Base-by-base conservation (phyloP, 2,888 invertebrate genomes). In the Epirrita christyi region DNA sequence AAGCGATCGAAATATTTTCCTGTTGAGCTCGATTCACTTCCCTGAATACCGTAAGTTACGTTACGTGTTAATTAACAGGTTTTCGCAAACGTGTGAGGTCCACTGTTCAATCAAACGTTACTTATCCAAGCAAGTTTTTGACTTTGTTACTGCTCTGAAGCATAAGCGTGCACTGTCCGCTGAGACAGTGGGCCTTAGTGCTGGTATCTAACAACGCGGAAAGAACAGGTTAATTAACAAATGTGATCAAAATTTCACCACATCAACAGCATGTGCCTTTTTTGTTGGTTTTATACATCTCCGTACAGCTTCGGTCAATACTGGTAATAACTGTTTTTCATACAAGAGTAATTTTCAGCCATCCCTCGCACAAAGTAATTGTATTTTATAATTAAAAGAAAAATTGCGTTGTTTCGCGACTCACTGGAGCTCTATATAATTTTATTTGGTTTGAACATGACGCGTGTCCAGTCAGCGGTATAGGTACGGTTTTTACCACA, bases 321-420 rank as follows among this genome's bases (percentile, higher is more conserved):
- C 11, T 4, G 11, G 6, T n/a, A n/a, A 4, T 36, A 5, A 11
- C 45, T 11, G 46, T 49, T 53, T 59, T 53, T 49, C 45, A 53
- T 46, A 46, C 41, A 42, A 15, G 10, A 28, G 50, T 57, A 60
- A 56, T 55, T 55, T 57, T 55, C 48, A 29, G 21, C 44, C 37
- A 27, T 42, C 48, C 43, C 47, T 14, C 40, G 40, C 50, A 53
- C 46, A 32, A 34, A 47, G 47, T 57, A 50, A 54, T 54, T 61
- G 54, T 51, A 54, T 61, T 61, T 51, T 61, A 40, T 61, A 55
- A 61, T 58, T 58, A 61, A 58, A 61, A 53, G 45, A 54, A 54
- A 57, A 43, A 44, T 47, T 14, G 44, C 50, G 27, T 40, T 60
- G 52, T 57, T 54, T 54, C 46, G 36, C 27, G 13, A 15, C 28